Conservation (phyloP, 2,113 vertebrate species). For the Bostrychus sinensis region DNA sequence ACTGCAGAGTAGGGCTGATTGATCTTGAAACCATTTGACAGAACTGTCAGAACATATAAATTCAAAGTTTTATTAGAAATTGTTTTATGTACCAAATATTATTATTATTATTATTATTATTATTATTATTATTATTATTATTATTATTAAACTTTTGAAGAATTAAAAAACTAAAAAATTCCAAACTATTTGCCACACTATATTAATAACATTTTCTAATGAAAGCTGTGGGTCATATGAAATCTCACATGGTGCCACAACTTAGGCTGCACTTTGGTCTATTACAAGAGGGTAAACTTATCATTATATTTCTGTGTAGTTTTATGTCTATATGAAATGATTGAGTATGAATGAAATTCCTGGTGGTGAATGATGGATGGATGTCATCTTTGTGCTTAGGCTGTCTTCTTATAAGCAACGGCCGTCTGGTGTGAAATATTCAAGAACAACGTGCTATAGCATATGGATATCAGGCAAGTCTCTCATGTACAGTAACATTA, state of each 20-base stretch:
- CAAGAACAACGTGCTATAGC: constrained; percentile 17
- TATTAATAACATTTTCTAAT: too few relatives aligned
- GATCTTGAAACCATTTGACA: too few relatives aligned
- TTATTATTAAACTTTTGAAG: not conserved
- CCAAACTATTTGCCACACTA: too few relatives aligned
- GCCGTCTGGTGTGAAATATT: constrained; percentile 41
- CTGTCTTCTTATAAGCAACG: constrained; percentile 39
- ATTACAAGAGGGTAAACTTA: too few relatives aligned
- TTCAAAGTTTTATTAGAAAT: not conserved
- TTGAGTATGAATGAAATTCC: constrained; percentile 53
- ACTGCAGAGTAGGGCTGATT: constrained; percentile 54
- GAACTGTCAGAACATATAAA: too few relatives aligned
- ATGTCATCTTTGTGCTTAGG: constrained; percentile 37
- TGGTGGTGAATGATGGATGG: constrained; percentile 48
- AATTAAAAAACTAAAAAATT: too few relatives aligned
- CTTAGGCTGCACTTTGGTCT: too few relatives aligned
- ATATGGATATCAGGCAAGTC: constrained; percentile 19
- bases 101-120: not conserved
- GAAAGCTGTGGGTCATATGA: too few relatives aligned
- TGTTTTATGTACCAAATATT: not conserved
- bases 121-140: not conserved
- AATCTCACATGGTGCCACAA: too few relatives aligned
- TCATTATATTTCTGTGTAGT: too few relatives aligned
- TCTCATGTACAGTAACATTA: constrained; percentile 4
- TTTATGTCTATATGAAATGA: too few relatives aligned